Conservation (phyloP, 2,113 vertebrate species). For the Probosciger aterrimus region DNA sequence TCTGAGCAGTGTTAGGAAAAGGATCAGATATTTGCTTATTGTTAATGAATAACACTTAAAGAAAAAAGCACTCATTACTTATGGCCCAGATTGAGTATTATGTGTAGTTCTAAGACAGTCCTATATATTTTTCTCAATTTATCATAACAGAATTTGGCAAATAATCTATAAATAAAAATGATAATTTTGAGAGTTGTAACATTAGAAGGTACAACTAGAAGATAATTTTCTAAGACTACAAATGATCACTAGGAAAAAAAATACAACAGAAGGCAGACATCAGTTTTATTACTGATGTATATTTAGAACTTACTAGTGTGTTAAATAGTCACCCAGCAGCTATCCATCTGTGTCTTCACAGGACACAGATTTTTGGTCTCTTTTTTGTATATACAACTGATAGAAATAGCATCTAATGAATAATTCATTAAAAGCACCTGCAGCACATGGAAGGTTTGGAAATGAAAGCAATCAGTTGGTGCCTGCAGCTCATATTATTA, state of each 20-base stretch:
- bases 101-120: neutral
- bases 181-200: neutral
- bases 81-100: neutral
- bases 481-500: neutral
- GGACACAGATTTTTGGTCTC: neutral
- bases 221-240: neutral
- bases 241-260: neutral
- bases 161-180: neutral
- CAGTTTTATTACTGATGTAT: neutral
- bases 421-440: neutral
- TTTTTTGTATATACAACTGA: neutral
- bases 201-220: neutral
- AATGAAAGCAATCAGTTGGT: neutral
- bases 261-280: neutral
- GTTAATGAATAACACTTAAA: neutral
- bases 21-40: neutral
- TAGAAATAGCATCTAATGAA: neutral
- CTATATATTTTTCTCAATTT: neutral
- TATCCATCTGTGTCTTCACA: neutral
- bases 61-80: neutral
- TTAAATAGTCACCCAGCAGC: neutral
- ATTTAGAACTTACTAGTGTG: neutral
- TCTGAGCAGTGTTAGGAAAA: neutral
- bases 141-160: neutral
- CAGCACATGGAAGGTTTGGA: neutral